Evolutionary conservation across 2,888 invertebrate genomes (phyloP).

Genomic region (Andrena marginata): DNA sequence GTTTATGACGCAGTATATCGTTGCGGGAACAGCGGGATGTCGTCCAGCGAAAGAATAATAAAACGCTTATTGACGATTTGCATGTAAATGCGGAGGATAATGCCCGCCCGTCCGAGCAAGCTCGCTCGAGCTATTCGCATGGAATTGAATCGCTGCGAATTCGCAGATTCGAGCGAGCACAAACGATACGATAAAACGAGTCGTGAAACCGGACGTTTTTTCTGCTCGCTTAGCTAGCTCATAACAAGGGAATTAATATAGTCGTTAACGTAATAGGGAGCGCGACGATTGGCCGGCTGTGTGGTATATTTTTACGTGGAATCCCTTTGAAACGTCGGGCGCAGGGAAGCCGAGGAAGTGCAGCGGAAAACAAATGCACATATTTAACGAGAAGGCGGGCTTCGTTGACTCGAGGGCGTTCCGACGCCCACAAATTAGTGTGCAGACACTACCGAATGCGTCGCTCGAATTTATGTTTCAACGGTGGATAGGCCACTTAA

Average conservation of each 20-base stretch:
- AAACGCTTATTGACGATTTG: conserved; percentile 42
- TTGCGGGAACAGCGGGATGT: conserved; percentile 27
- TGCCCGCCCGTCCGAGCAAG: conserved; percentile 1
- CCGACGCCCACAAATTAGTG: conserved; percentile 83
- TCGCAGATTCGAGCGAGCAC: background rate
- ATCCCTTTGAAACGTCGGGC: background rate
- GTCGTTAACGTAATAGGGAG: conserved; percentile 10
- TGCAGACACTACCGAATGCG: conserved; percentile 75
- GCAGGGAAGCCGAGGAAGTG: conserved; percentile 61
- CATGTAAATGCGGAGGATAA: conserved; percentile 54
- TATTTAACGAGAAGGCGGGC: conserved; percentile 76
- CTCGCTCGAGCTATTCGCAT: conserved; percentile 12
- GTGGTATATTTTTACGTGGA: conserved; percentile 16
- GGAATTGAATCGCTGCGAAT: conserved; percentile 25
- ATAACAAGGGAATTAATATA: conserved; percentile 8
- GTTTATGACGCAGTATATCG: conserved; percentile 61
- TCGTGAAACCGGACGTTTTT: background rate
- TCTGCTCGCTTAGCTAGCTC: background rate
- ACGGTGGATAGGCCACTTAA: conserved; percentile 57
- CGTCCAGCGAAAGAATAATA: conserved; percentile 46
- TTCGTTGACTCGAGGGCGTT: conserved; percentile 67
- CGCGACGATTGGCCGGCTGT: background rate
- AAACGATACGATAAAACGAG: conserved; percentile 7
- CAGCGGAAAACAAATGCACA: conserved; percentile 75
- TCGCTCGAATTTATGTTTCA: conserved; percentile 62